These are phyloP conservation scores for Yasuhikotakia modesta DNA, from an alignment of 2,797 vertebrate genomes.

Conservation along the genomic window DNA sequence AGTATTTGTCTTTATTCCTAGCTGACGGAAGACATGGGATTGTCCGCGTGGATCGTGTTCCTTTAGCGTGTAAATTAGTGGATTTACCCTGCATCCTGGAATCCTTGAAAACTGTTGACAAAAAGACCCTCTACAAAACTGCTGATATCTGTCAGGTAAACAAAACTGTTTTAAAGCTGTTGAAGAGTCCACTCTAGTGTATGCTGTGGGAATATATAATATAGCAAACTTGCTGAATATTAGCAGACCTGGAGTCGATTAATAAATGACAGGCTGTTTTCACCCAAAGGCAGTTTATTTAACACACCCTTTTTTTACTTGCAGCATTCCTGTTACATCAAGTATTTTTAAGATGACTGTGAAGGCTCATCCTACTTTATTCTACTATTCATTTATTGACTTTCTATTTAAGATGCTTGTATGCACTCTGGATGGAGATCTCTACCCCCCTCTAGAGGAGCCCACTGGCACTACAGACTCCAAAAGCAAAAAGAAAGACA, in stretches of 20 bases:
- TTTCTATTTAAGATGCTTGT: constrained; percentile 87
- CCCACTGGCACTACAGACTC: constrained; percentile 86
- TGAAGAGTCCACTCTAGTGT: too few relatives aligned
- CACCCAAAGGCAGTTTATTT: too few relatives aligned
- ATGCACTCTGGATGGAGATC: constrained; percentile 94
- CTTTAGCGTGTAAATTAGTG: constrained; percentile 90
- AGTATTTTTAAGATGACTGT: too few relatives aligned
- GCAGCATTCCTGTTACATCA: too few relatives aligned
- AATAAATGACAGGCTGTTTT: too few relatives aligned
- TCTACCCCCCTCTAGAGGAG: constrained; percentile 94
- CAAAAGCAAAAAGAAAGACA: constrained; percentile 95
- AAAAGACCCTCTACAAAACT: constrained; percentile 94
- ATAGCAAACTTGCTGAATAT: too few relatives aligned
- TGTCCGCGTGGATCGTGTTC: constrained; percentile 88
- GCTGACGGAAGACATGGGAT: constrained; percentile 89
- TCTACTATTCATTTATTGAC: too few relatives aligned
- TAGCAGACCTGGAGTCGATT: too few relatives aligned
- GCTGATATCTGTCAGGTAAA: constrained; percentile 95
- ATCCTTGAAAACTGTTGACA: constrained; percentile 93
- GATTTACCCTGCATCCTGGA: constrained; percentile 91
- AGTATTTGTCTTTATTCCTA: constrained; percentile 59
- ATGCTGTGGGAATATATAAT: too few relatives aligned
- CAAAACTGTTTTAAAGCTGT: background rate
- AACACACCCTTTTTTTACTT: too few relatives aligned
- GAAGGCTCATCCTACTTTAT: background rate